Percentiles rank a stretch among this genome's conserved stretches.
These are phyloP conservation scores for Pimpla rufipes DNA, from an alignment of 2,888 invertebrate species.

Conservation along the genomic window DNA sequence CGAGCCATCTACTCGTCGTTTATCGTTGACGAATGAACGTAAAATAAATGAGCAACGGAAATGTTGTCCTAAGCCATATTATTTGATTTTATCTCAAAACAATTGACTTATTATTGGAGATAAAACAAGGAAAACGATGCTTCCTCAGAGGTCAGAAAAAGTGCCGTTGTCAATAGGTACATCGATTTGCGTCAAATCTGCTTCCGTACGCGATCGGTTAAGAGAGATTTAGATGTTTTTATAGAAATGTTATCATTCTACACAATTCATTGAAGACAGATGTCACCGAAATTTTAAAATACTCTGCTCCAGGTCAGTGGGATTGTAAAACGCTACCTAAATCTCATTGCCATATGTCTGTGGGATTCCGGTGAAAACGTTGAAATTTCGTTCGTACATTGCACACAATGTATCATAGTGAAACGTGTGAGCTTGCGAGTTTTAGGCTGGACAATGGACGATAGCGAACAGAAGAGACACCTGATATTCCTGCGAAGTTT, in stretches of 20 bases:
- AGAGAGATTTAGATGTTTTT: not conserved
- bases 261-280: not conserved
- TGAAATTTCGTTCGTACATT: slow-evolving; percentile 18
- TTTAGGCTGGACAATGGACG: not conserved
- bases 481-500: slow-evolving; percentile 5
- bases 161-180: too few relatives aligned
- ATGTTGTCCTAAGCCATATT: not conserved
- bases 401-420: slow-evolving; percentile 5
- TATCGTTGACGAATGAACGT: slow-evolving; percentile 54
- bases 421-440: not conserved
- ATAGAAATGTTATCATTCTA: not conserved
- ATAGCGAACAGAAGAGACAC: not conserved
- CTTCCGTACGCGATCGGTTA: not conserved
- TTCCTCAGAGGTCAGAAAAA: too few relatives aligned
- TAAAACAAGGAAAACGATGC: not conserved
- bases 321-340: not conserved
- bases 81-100: not conserved
- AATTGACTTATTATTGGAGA: not conserved
- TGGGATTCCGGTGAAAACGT: slow-evolving; percentile 2
- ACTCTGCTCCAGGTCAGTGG: slow-evolving; percentile 10
- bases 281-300: not conserved
- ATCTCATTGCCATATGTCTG: not conserved
- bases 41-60: not conserved
- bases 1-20: slow-evolving; percentile 41
- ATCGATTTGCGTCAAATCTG: not conserved